Conservation (phyloP, 2,888 invertebrate species). For the Ennomos quercinarius region DNA sequence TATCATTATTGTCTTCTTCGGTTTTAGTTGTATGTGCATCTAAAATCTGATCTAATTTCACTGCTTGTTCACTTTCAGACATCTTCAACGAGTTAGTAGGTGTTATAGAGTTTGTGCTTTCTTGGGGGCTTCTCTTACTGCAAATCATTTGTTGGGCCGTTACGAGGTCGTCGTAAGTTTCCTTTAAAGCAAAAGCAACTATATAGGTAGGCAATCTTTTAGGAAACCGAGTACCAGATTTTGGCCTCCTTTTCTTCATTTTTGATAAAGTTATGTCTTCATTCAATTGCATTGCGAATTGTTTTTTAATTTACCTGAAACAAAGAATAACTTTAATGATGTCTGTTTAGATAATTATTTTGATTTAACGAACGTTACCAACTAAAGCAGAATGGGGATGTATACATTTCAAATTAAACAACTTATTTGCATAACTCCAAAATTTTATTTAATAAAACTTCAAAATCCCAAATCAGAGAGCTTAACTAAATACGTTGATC, state of each 20-base stretch:
- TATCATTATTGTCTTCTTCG: conserved; percentile 8
- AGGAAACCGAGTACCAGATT: conserved; percentile 40
- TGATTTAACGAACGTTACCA: too few species aligned
- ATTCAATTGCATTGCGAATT: conserved; percentile 38
- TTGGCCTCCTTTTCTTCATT: conserved; percentile 17
- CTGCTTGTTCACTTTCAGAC: conserved; percentile 35
- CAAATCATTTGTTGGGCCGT: conserved; percentile 47
- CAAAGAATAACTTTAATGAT: conserved; percentile 8
- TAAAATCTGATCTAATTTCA: conserved; percentile 27
- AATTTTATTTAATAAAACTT: conserved; percentile 37
- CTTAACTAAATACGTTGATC: conserved; percentile 44
- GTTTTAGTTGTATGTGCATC: conserved; percentile 36
- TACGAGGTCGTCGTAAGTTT: conserved; percentile 49
- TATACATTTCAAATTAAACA: conserved; percentile 29
- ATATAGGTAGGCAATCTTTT: conserved; percentile 47
- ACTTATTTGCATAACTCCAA: conserved; percentile 11
- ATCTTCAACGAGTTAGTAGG: conserved; percentile 44
- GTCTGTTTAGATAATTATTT: conserved; percentile 10
- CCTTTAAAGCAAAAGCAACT: conserved; percentile 53
- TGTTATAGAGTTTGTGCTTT: conserved; percentile 42
- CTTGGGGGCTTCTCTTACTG: conserved; percentile 44
- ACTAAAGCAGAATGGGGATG: conserved; percentile 16
- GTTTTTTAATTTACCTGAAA: conserved; percentile 33
- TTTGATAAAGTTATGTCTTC: conserved; percentile 22
- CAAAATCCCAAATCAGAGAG: conserved; percentile 69